Evolutionary conservation across 2,888 invertebrate genomes (phyloP).

Genomic region (Hirtodrosophila confusa): DNA sequence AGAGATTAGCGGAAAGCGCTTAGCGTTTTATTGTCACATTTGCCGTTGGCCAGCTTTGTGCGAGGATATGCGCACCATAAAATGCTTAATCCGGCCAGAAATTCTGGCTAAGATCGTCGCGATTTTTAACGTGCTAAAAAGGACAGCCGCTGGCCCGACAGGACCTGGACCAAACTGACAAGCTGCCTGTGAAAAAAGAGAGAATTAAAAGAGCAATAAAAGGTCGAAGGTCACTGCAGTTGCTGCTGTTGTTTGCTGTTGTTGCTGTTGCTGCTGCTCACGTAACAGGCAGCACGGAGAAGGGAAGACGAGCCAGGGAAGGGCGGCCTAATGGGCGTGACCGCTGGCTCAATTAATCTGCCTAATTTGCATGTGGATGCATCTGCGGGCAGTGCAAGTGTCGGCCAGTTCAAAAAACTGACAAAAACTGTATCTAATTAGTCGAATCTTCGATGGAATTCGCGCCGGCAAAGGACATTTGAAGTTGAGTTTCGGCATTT

Average conservation of each 20-base stretch:
- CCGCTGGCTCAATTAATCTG: constrained; percentile 63
- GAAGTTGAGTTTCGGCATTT: constrained; percentile 23
- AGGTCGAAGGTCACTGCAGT: constrained; percentile 73
- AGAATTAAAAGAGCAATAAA: constrained; percentile 43
- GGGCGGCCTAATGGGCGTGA: constrained; percentile 62
- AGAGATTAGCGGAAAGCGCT: constrained; percentile 68
- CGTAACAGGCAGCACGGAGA: constrained; percentile 30
- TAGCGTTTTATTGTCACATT: constrained; percentile 71
- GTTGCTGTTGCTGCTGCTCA: constrained; percentile 20
- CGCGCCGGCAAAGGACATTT: constrained; percentile 46
- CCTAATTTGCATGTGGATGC: constrained; percentile 70
- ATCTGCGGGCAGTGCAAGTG: background rate
- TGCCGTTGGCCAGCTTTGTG: constrained; percentile 6
- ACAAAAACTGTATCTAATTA: constrained; percentile 39
- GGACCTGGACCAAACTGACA: constrained; percentile 21
- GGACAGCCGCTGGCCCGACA: constrained; percentile 35
- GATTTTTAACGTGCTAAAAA: constrained; percentile 65
- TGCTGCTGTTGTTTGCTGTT: constrained; percentile 9
- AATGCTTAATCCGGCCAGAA: constrained; percentile 62
- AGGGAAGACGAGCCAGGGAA: constrained; percentile 1
- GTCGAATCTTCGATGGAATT: constrained; percentile 50
- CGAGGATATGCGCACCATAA: constrained; percentile 39
- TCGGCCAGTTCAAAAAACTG: constrained; percentile 44
- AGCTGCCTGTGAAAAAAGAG: constrained; percentile 66
- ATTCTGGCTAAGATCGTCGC: constrained; percentile 65